Evolutionary conservation across 1,140 invertebrate species (phyloP).

Genomic region (Drosophila rufa): DNA sequence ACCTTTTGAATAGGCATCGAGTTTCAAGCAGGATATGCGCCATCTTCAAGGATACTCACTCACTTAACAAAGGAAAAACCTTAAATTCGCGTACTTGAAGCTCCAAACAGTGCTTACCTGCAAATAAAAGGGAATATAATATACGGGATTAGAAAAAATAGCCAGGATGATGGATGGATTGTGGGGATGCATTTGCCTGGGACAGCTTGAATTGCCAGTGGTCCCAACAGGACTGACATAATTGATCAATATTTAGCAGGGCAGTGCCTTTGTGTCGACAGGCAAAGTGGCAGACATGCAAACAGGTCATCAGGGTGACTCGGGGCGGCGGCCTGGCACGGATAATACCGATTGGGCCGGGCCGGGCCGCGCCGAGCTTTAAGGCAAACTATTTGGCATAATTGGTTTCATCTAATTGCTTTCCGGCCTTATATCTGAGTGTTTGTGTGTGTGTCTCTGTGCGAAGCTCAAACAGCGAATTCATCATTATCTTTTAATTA

Average conservation of each 20-base stretch:
- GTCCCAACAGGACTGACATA: conserved; percentile 38
- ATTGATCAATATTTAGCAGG: conserved; percentile 77
- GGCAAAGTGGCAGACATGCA: conserved; percentile 72
- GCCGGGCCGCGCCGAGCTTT: neutral
- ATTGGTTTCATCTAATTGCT: conserved; percentile 54
- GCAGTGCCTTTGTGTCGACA: conserved; percentile 58
- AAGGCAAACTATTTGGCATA: conserved; percentile 42
- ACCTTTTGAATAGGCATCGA: conserved; percentile 64
- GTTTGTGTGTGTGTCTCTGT: conserved; percentile 12
- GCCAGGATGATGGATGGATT: conserved; percentile 41
- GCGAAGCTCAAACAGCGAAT: conserved; percentile 51
- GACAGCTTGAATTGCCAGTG: conserved; percentile 46
- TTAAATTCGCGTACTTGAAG: conserved; percentile 26
- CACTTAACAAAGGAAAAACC: conserved; percentile 18
- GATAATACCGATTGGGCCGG: conserved; percentile 32
- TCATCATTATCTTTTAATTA: conserved; percentile 82
- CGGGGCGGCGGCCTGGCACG: conserved; percentile 23
- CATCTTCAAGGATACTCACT: conserved; percentile 23
- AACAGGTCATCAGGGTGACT: conserved; percentile 60
- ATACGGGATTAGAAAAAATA: conserved; percentile 47
- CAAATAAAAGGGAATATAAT: conserved; percentile 35
- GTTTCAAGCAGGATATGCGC: conserved; percentile 67
- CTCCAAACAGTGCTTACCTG: conserved; percentile 65
- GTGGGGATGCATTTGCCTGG: conserved; percentile 39
- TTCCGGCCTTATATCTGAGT: conserved; percentile 48